phyloP scores from a whole-genome alignment of 64 coral and sea anemone species.

The Stichodactyla helianthus region DNA sequence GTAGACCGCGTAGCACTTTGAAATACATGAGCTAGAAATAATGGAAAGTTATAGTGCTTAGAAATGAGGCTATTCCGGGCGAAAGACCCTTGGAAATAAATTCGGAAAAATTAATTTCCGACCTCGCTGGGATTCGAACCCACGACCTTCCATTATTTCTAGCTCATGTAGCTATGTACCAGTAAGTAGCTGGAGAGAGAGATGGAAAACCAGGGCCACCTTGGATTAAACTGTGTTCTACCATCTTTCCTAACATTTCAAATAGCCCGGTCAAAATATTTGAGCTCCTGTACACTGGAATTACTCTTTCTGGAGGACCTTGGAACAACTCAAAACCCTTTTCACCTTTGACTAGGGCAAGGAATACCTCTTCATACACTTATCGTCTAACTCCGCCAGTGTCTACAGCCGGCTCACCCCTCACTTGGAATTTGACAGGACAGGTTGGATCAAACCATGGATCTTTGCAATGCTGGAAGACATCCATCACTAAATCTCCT shows the following conservation, averaged over 20 bases:
- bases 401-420: constrained; percentile 41
- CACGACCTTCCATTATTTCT: too few relatives aligned
- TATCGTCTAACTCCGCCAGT: constrained; percentile 39
- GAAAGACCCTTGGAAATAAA: too few relatives aligned
- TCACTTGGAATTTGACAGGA: constrained; percentile 28
- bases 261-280: background rate
- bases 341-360: background rate
- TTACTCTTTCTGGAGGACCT: constrained; percentile 10
- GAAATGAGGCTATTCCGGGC: too few relatives aligned
- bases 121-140: too few relatives aligned
- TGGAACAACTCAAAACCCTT: constrained; percentile 26
- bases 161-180: too few relatives aligned
- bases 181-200: constrained; percentile 24
- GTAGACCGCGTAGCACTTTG: too few relatives aligned
- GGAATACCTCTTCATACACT: constrained; percentile 32
- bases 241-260: constrained; percentile 39
- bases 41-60: too few relatives aligned
- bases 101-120: too few relatives aligned
- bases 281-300: constrained; percentile 31
- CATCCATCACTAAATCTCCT: constrained; percentile 51
- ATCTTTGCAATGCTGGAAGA: constrained; percentile 33
- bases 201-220: constrained; percentile 63
- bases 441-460: constrained; percentile 11
- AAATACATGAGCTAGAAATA: too few relatives aligned
- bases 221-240: constrained; percentile 48